Evolutionary conservation across 2,797 vertebrate genomes (phyloP).

Genomic region (Alauda arvensis): DNA sequence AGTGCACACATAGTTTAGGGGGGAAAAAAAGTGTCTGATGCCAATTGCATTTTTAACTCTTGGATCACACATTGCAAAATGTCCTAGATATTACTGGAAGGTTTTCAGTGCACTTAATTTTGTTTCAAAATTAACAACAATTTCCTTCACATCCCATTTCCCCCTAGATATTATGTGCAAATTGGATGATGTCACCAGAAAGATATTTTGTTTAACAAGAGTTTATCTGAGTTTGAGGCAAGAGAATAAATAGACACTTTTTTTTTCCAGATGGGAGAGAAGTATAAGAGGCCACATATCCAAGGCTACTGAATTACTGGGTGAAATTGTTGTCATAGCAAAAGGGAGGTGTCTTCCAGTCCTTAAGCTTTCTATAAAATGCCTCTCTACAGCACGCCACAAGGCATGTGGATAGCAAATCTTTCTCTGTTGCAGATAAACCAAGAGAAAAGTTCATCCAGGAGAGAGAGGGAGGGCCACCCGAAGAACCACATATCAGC

Average conservation of each 20-base stretch:
- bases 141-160: not conserved
- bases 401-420: not conserved
- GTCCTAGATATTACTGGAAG: not conserved
- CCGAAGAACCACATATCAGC: not conserved
- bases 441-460: not conserved
- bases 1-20: rapidly evolving
- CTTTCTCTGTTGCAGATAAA: not conserved
- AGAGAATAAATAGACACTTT: not conserved
- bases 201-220: not conserved
- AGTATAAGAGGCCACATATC: not conserved
- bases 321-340: not conserved
- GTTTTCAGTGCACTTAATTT: conserved; percentile 4
- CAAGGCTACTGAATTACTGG: not conserved
- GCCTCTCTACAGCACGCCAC: not conserved
- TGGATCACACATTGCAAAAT: not conserved
- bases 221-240: conserved; percentile 15
- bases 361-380: not conserved
- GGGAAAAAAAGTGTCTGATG: not conserved
- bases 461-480: not conserved
- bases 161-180: not conserved
- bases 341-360: not conserved
- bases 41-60: not conserved
- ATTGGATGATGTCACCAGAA: conserved; percentile 11
- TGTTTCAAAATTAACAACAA: not conserved
- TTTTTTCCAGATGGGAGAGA: not conserved